These are phyloP conservation scores for Orius laevigatus DNA, from an alignment of 1,140 invertebrate species.

Conservation along the genomic window DNA sequence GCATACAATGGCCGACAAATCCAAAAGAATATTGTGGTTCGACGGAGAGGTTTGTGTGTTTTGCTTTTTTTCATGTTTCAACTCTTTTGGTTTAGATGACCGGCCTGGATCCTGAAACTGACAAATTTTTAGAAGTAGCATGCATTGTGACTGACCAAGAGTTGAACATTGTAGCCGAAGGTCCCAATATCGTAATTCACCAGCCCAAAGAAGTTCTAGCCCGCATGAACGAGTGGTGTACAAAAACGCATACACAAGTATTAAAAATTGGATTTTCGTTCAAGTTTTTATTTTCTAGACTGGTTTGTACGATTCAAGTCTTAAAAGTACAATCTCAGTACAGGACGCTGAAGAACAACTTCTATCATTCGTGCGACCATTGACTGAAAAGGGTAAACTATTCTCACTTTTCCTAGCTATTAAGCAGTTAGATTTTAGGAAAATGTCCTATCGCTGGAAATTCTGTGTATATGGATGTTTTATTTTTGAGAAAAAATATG, in stretches of 20 bases:
- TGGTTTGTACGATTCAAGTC: conserved; percentile 54
- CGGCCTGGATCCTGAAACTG: conserved; percentile 53
- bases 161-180: conserved; percentile 60
- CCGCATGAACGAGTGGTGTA: conserved; percentile 72
- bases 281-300: conserved; percentile 31
- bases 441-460: too few species aligned
- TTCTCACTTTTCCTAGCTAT: too few species aligned
- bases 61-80: too few species aligned
- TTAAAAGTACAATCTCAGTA: conserved; percentile 45
- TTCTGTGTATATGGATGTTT: too few species aligned
- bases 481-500: too few species aligned
- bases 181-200: conserved; percentile 64
- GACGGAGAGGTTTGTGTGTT: too few species aligned
- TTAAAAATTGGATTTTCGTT: too few species aligned
- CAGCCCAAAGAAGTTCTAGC: conserved; percentile 54
- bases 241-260: conserved; percentile 52
- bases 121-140: conserved; percentile 75
- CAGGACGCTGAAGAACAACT: conserved; percentile 51
- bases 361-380: conserved; percentile 46
- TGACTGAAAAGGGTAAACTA: too few species aligned
- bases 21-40: too few species aligned
- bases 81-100: conserved; percentile 44
- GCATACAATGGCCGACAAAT: too few species aligned
- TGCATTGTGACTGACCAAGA: conserved; percentile 72
- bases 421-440: too few species aligned